Conservation (phyloP, 2,888 invertebrate species). For the Cheilosia soror region DNA sequence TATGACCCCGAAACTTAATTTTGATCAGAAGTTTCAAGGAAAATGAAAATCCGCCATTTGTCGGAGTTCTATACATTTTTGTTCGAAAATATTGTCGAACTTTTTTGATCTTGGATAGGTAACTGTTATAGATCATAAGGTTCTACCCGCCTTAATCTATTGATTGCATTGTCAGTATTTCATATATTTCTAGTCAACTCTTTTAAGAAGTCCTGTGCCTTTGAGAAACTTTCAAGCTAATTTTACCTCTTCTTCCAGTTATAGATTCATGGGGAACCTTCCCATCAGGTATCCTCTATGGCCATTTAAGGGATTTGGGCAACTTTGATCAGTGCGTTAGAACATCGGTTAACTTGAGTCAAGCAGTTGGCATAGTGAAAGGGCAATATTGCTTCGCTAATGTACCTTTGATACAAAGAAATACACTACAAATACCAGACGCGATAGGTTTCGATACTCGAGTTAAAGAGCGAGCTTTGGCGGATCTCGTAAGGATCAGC, state of each 20-base stretch:
- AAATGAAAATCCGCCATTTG: too few relatives aligned
- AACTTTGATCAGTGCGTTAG: conserved; percentile 80
- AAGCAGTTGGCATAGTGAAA: conserved; percentile 70
- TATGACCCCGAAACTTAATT: too few relatives aligned
- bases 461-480: background rate
- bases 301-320: conserved; percentile 78
- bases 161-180: too few relatives aligned
- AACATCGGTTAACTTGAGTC: background rate
- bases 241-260: conserved; percentile 76
- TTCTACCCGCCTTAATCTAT: too few relatives aligned
- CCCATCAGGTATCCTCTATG: conserved; percentile 78
- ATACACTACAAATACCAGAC: background rate
- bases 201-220: too few relatives aligned
- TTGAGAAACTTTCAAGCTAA: too few relatives aligned
- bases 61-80: too few relatives aligned
- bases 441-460: background rate
- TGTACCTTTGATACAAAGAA: conserved; percentile 23
- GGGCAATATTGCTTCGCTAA: conserved; percentile 79
- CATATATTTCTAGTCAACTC: too few relatives aligned
- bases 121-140: too few relatives aligned
- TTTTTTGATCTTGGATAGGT: too few relatives aligned
- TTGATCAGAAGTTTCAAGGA: too few relatives aligned
- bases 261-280: conserved; percentile 80
- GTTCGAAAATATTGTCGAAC: too few relatives aligned
- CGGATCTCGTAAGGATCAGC: background rate